phyloP scores from a whole-genome alignment of 2,888 invertebrate genomes.

The Limulus polyphemus region DNA sequence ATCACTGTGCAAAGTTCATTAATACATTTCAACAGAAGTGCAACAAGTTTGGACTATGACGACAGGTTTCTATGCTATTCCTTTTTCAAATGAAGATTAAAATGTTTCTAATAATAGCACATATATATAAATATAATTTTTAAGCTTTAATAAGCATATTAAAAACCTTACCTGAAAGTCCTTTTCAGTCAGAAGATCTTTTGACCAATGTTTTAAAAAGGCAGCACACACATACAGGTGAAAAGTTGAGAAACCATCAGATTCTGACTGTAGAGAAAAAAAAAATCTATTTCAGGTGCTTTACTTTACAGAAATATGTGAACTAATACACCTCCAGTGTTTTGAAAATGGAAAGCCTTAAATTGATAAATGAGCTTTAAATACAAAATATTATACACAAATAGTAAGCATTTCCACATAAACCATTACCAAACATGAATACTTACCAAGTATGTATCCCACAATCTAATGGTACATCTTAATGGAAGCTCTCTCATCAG shows the following conservation, averaged over 20 bases:
- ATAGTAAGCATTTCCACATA: neutral
- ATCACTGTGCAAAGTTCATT: too few species aligned
- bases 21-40: too few species aligned
- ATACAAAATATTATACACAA: neutral
- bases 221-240: constrained; percentile 99
- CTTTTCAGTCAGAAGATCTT: constrained; percentile 69
- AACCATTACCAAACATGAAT: neutral
- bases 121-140: too few species aligned
- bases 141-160: neutral
- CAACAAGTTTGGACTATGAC: too few species aligned
- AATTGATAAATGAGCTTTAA: neutral
- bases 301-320: too few species aligned
- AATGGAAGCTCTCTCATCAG: constrained; percentile 93
- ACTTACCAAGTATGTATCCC: constrained; percentile 92
- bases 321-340: neutral
- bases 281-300: too few species aligned
- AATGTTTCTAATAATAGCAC: too few species aligned
- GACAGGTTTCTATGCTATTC: too few species aligned
- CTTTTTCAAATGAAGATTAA: too few species aligned
- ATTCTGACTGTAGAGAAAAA: constrained; percentile 42
- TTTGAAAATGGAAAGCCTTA: neutral
- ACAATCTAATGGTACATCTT: constrained; percentile 87
- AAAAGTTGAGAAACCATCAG: constrained; percentile 91
- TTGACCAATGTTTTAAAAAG: constrained; percentile 86
- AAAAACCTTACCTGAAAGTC: constrained; percentile 72